Percentiles rank a stretch among this genome's conserved stretches.
Evolutionary conservation across 2,797 vertebrate species (phyloP).

Genomic region (Thalassophryne amazonica): DNA sequence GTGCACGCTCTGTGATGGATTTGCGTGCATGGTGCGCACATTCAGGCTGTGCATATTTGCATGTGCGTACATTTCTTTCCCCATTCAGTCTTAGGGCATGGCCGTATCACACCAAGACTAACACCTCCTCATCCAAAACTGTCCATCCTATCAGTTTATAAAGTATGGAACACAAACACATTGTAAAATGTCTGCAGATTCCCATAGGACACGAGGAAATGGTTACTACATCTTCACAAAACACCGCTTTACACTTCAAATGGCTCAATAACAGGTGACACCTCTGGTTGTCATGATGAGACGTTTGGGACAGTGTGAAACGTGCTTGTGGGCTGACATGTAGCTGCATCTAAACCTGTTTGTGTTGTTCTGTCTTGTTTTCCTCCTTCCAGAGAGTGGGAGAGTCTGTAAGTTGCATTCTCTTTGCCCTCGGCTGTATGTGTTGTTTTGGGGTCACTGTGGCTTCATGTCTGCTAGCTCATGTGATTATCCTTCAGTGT

Average conservation of each 20-base stretch:
- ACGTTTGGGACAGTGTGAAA: conserved; percentile 24
- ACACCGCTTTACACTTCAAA: background rate
- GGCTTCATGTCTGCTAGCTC: conserved; percentile 37
- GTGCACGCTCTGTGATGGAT: no score
- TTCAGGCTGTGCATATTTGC: conserved; percentile 43
- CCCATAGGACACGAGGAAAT: background rate
- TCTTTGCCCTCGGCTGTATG: conserved; percentile 64
- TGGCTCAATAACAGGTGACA: background rate
- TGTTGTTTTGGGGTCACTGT: conserved; percentile 36
- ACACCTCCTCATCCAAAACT: conserved; percentile 30
- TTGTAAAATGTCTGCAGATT: background rate
- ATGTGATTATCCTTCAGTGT: conserved; percentile 11
- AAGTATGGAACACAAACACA: background rate
- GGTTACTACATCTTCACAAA: background rate
- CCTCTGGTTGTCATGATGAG: background rate
- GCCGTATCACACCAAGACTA: conserved; percentile 31
- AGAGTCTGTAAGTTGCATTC: conserved; percentile 92
- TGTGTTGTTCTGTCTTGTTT: conserved; percentile 85
- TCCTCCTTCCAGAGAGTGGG: conserved; percentile 93
- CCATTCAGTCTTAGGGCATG: conserved; percentile 48
- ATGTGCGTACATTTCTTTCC: conserved; percentile 34
- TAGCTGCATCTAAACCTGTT: conserved; percentile 76
- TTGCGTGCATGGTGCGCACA: conserved; percentile 61
- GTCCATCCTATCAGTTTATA: conserved; percentile 2
- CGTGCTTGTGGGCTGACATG: conserved; percentile 17